Conservation (phyloP, 2,113 vertebrate genomes). For the Hemichromis elongatus region DNA sequence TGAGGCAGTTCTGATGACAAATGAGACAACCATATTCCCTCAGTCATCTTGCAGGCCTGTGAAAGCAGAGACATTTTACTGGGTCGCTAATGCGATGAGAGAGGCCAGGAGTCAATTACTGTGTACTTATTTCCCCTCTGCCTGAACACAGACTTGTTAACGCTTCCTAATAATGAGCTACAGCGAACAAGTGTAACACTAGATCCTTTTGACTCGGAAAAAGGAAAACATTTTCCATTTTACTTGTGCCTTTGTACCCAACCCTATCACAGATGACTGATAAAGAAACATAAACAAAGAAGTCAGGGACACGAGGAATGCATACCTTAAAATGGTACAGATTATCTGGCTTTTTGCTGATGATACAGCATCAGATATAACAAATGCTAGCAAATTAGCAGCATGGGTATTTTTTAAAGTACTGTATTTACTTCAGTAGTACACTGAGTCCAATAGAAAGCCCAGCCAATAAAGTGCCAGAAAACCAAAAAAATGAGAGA, state of each 20-base stretch:
- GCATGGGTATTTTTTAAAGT: background rate
- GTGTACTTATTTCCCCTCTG: conserved; percentile 59
- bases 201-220: conserved; percentile 25
- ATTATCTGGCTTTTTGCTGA: background rate
- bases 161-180: conserved; percentile 61
- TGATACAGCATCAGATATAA: background rate
- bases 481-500: background rate
- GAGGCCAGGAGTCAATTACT: conserved; percentile 70
- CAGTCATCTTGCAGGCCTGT: conserved; percentile 32
- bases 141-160: conserved; percentile 63
- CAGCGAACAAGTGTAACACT: conserved; percentile 38
- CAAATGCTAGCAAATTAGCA: background rate
- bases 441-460: background rate
- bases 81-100: conserved; percentile 46
- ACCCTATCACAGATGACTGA: background rate
- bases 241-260: background rate
- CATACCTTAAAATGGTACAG: background rate
- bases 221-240: conserved; percentile 37
- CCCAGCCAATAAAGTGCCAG: background rate
- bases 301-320: background rate
- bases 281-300: conserved; percentile 10
- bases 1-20: conserved; percentile 47
- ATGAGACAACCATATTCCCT: conserved; percentile 41
- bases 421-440: background rate
- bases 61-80: conserved; percentile 56